Percentiles rank a stretch among this genome's conserved stretches.
These are phyloP conservation scores for Mimachlamys varia DNA, from an alignment of 2,888 invertebrate genomes.

Conservation along the genomic window DNA sequence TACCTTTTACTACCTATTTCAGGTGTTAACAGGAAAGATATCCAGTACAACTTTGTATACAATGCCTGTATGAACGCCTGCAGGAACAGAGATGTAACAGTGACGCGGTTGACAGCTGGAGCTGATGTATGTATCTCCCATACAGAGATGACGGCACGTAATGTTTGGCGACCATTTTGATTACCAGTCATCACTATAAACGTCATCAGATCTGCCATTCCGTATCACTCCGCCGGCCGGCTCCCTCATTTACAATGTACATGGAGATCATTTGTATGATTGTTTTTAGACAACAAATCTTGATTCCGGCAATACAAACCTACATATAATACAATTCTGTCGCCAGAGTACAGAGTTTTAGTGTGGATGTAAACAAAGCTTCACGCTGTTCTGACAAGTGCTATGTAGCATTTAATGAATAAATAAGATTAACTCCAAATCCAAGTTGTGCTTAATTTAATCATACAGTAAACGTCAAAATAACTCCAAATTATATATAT, in stretches of 20 bases:
- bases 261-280: neutral
- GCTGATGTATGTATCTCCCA: neutral
- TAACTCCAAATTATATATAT: no score
- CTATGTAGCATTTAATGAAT: no score
- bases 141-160: neutral
- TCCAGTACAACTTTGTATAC: neutral
- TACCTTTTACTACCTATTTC: no score
- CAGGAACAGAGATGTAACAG: neutral
- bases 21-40: neutral
- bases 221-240: neutral
- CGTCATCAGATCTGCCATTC: constrained; percentile 15
- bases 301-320: no score
- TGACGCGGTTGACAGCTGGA: neutral
- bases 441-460: no score
- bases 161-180: constrained; percentile 8
- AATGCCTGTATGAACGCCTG: neutral
- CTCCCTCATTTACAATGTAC: neutral
- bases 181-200: neutral
- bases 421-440: no score
- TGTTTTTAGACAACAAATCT: no score
- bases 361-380: no score
- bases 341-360: no score
- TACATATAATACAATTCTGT: no score
- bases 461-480: no score
- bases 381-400: no score